Evolutionary conservation across 2,888 invertebrate genomes (phyloP), one percentile per base, ranked within the genome.

Genomic region (Brachypalpus laphriformis): DNA sequence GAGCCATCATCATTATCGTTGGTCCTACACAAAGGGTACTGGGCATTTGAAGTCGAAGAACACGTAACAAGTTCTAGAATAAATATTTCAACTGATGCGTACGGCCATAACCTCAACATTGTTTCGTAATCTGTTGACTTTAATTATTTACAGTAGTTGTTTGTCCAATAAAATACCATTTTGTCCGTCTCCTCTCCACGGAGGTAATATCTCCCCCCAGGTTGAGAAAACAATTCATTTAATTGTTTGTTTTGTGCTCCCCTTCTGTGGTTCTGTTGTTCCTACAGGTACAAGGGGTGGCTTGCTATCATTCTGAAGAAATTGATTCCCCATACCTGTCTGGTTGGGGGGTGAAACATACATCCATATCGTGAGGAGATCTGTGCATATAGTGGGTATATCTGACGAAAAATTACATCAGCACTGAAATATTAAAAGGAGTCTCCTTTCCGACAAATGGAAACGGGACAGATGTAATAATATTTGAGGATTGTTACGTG

Each of bases 141-240:
- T 78, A 83, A 83, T 83, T 83, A 83, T 78, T 78, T 83, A 83
- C 78, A 78, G 63, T 42, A 70, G 63, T 78, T 78, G 70, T 78
- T 83, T 83, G 70, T 70, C 78, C 78, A 83, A 65, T 70, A 74
- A 71, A 82, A 63, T 82, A 68, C 63, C 49, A 63, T 76, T 72
- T n/a, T 57, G 14, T 22, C 42, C 20, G 22, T 65, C 56, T 14
- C 20, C 56, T 14, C 20, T 14, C 14, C 34, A 11, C 16, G 16
- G 14, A 54, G 45, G 68, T 34, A 61, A 37, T 34, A 68, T 68
- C 61, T 56, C 47, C 56, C n/a, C 54, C 47, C 63, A 71, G 63
- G 63, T 65, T 78, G 47, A 54, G 37, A 40, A 56, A 83, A 70
- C 78, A 83, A 78, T 83, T 83, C 63, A 78, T 83, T 83, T 78